phyloP scores from a whole-genome alignment of 2,888 invertebrate genomes.

The Lagria hirta region DNA sequence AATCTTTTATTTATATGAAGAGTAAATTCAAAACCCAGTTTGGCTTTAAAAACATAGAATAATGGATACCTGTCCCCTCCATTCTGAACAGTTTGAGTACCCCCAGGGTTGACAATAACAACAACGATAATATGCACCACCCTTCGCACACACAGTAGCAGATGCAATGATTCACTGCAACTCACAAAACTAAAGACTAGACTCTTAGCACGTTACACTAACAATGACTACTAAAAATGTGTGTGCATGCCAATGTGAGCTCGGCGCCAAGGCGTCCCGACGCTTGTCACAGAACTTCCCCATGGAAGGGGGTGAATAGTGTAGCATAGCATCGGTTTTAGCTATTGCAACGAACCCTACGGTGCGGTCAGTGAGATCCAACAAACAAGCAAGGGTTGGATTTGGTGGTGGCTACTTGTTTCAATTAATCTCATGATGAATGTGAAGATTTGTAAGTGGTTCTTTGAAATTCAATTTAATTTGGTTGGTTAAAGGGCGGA shows the following conservation, averaged over 20 bases:
- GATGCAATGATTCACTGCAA: too few species aligned
- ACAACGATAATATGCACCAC: too few species aligned
- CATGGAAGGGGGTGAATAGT: conserved; percentile 31
- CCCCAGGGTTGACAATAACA: too few species aligned
- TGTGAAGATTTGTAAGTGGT: too few species aligned
- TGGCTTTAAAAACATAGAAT: too few species aligned
- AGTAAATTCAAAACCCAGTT: too few species aligned
- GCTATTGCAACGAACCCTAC: conserved; percentile 24
- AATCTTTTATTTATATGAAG: too few species aligned
- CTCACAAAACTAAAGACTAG: conserved; percentile 11
- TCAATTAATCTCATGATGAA: conserved; percentile 10
- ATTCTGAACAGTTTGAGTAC: too few species aligned
- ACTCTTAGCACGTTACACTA: conserved; percentile 12
- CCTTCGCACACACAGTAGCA: too few species aligned
- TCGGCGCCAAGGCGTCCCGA: conserved; percentile 57
- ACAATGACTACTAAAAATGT: conserved; percentile 16
- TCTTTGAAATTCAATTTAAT: conserved; percentile 7
- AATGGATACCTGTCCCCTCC: too few species aligned
- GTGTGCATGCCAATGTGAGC: conserved; percentile 46
- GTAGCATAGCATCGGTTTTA: too few species aligned
- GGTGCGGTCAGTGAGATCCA: conserved; percentile 20
- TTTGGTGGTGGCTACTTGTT: conserved; percentile 5
- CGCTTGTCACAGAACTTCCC: conserved; percentile 48
- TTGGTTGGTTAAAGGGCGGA: too few species aligned
- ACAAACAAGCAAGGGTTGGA: conserved; percentile 29